These are phyloP conservation scores for Drosophila carrolli DNA, from an alignment of 1,140 invertebrate species.

Conservation along the genomic window DNA sequence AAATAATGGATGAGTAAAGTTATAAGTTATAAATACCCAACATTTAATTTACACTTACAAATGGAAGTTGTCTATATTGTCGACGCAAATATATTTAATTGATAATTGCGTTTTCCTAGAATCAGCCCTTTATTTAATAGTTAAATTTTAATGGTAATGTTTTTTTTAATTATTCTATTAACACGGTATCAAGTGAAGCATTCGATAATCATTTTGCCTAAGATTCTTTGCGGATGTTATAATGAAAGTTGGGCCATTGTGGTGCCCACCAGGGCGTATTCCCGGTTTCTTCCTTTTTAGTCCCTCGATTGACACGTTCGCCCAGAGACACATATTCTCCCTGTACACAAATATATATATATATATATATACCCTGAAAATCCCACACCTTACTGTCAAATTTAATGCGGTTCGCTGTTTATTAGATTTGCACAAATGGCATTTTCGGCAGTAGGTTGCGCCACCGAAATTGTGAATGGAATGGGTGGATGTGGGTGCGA, in stretches of 20 bases:
- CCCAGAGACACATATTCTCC: conserved; percentile 21
- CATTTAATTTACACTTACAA: too few species aligned
- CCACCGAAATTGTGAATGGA: conserved; percentile 7
- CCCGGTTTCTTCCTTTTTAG: background rate
- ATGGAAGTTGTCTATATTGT: too few species aligned
- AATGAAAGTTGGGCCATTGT: conserved; percentile 60
- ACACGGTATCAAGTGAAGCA: conserved; percentile 1
- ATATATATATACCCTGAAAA: conserved; percentile 6
- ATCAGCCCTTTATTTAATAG: too few species aligned
- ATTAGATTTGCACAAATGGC: conserved; percentile 78
- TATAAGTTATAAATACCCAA: too few species aligned
- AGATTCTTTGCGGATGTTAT: conserved; percentile 12
- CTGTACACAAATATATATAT: background rate
- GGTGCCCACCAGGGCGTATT: conserved; percentile 28
- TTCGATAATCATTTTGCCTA: background rate
- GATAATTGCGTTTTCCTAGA: too few species aligned
- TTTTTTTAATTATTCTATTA: background rate
- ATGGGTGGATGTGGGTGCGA: conserved; percentile 7
- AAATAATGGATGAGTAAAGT: too few species aligned
- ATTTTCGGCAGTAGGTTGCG: conserved; percentile 56
- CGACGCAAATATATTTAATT: too few species aligned
- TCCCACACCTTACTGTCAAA: conserved; percentile 56
- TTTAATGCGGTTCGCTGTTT: conserved; percentile 80
- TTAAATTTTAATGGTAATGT: too few species aligned
- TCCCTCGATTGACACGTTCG: conserved; percentile 35